These are phyloP conservation scores for Falcunculus frontatus DNA, from an alignment of 2,113 vertebrate species.

Conservation along the genomic window DNA sequence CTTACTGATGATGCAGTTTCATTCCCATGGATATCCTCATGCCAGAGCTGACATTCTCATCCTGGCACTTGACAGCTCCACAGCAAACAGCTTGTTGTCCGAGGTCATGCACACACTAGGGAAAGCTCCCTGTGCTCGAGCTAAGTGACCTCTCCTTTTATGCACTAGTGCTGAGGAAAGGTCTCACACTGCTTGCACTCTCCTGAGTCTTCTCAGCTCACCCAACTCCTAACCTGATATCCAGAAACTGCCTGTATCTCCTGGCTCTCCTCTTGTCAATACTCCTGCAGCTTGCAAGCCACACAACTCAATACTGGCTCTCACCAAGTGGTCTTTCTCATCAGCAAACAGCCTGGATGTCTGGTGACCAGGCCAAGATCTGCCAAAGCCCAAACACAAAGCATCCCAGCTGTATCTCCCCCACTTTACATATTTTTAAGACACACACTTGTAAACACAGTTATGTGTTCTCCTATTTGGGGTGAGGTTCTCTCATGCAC, in stretches of 20 bases:
- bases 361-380: background rate
- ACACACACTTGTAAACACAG: background rate
- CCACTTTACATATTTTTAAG: background rate
- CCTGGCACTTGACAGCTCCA: background rate
- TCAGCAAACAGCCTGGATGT: background rate
- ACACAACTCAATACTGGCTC: background rate
- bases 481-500: background rate
- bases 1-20: background rate
- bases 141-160: background rate
- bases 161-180: background rate
- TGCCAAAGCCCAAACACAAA: background rate
- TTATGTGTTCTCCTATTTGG: background rate
- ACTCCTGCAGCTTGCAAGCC: background rate
- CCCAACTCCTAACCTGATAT: fast-evolving
- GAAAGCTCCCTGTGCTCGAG: background rate
- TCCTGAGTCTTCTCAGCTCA: background rate
- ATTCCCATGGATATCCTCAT: background rate
- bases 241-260: background rate
- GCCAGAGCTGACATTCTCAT: background rate
- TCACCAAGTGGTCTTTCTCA: background rate
- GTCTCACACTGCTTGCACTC: background rate
- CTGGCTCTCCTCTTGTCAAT: background rate
- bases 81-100: background rate
- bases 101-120: background rate
- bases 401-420: background rate